Conservation (phyloP, 2,797 vertebrate species). For the Acridotheres tristis region DNA sequence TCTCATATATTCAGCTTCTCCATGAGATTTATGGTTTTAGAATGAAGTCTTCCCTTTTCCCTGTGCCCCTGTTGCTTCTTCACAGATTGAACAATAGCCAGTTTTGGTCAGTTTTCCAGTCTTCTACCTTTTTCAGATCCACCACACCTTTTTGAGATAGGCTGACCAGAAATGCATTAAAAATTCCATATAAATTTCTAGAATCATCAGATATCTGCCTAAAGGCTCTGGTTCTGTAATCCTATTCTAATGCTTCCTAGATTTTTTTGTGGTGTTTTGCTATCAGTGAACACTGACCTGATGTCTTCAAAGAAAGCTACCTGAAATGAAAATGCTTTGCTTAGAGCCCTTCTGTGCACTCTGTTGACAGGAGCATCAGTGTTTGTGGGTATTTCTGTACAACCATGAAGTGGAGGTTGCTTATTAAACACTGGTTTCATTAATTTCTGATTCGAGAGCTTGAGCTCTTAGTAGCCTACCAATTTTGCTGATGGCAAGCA, state of each 20-base stretch:
- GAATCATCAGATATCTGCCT: neutral
- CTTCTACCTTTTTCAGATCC: neutral
- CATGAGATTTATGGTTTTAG: neutral
- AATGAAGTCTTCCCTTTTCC: neutral
- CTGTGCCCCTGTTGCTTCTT: neutral
- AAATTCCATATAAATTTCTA: neutral
- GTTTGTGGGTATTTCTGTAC: neutral
- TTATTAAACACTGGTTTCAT: neutral
- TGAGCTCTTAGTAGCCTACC: neutral
- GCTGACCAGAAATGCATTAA: neutral
- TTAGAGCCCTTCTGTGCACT: neutral
- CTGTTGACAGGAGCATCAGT: accelerated
- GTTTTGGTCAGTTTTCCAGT: neutral
- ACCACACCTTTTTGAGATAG: neutral
- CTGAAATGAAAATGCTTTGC: neutral
- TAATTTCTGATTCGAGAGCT: neutral
- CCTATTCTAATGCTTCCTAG: neutral
- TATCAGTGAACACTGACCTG: neutral
- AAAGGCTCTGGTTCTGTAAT: neutral
- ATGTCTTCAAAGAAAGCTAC: neutral
- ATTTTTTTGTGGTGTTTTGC: neutral
- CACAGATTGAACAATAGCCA: neutral
- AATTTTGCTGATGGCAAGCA: neutral
- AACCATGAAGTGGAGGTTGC: neutral
- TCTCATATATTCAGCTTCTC: neutral